Conservation (phyloP, 2,888 invertebrate species). For the Drosophila siamana region DNA sequence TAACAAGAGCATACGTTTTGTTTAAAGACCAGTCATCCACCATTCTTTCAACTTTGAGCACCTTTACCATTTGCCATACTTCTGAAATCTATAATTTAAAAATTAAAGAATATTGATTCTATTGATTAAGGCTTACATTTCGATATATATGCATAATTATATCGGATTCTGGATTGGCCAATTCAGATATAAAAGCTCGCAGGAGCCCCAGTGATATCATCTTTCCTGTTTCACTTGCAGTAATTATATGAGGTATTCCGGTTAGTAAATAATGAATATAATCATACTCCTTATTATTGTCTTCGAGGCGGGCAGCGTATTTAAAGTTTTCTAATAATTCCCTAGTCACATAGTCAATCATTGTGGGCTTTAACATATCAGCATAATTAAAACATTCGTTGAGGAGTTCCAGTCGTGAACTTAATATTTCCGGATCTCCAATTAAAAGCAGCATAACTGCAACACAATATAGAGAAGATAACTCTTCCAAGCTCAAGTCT, state of each 20-base stretch:
- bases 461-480: conserved; percentile 50
- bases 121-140: conserved; percentile 41
- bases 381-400: conserved; percentile 64
- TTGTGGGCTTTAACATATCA: conserved; percentile 66
- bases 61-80: conserved; percentile 56
- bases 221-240: conserved; percentile 66
- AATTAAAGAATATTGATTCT: not conserved
- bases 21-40: conserved; percentile 49
- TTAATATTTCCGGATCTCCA: conserved; percentile 11
- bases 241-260: conserved; percentile 60
- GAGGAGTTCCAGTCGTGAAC: conserved; percentile 47
- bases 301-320: conserved; percentile 21
- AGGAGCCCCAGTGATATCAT: conserved; percentile 58
- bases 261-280: conserved; percentile 49
- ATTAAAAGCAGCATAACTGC: conserved; percentile 44
- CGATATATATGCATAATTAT: conserved; percentile 62
- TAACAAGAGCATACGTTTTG: conserved; percentile 47
- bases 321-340: conserved; percentile 45
- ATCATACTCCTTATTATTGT: conserved; percentile 32
- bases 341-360: conserved; percentile 60
- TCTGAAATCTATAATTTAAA: conserved; percentile 48
- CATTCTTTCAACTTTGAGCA: conserved; percentile 32
- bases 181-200: conserved; percentile 43
- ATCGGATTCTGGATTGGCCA: conserved; percentile 25
- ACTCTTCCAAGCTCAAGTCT: conserved; percentile 51